A percentile compares a stretch with the other conserved stretches of the same genome.
These are phyloP conservation scores for Zaprionus bogoriensis DNA, from an alignment of 2,888 invertebrate species.

Conservation along the genomic window DNA sequence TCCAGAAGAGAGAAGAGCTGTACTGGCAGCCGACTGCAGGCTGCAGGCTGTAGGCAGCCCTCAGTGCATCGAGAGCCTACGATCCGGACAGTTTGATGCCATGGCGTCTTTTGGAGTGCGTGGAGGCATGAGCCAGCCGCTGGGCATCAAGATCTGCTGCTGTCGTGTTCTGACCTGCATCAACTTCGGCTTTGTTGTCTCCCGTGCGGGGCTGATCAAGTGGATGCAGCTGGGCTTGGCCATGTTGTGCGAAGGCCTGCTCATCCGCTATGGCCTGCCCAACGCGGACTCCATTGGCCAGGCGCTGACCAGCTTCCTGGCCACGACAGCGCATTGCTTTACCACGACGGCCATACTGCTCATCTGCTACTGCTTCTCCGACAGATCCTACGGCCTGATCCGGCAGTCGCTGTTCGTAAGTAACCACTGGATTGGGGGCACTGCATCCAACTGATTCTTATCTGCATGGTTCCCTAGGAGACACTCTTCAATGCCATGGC, in stretches of 20 bases:
- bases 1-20: too few relatives aligned
- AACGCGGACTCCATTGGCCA: constrained; percentile 90
- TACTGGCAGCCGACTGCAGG: background rate
- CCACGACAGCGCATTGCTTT: constrained; percentile 91
- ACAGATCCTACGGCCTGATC: constrained; percentile 89
- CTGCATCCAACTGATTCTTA: background rate
- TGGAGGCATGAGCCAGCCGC: constrained; percentile 74
- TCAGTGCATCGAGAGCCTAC: constrained; percentile 3
- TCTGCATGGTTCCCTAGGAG: constrained; percentile 85
- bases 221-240: constrained; percentile 90
- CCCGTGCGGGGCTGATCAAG: constrained; percentile 89
- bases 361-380: constrained; percentile 90
- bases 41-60: background rate
- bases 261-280: constrained; percentile 90
- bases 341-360: constrained; percentile 90
- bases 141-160: constrained; percentile 88
- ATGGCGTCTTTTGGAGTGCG: constrained; percentile 78
- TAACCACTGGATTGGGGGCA: background rate
- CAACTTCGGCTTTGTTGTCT: constrained; percentile 89
- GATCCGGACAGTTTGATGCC: background rate
- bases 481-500: constrained; percentile 90
- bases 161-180: constrained; percentile 91
- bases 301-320: constrained; percentile 91
- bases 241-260: constrained; percentile 91
- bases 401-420: constrained; percentile 93